Base-by-base conservation (phyloP, 2,113 vertebrate genomes). In the Salvelinus namaycush region DNA sequence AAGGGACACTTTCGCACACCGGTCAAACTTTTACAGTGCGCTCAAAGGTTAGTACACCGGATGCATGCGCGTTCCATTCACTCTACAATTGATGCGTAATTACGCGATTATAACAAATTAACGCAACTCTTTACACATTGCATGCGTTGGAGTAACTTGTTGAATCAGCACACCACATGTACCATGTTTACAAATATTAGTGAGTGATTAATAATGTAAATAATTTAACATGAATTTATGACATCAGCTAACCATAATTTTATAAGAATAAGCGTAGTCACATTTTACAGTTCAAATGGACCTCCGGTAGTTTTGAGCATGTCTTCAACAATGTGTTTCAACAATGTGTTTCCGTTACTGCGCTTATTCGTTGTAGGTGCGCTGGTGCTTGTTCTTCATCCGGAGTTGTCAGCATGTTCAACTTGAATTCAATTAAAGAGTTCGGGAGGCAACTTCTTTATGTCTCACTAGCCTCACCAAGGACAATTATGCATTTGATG, bases 41-140 rank as follows among this genome's bases (percentile, higher is more conserved):
- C 68, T 86, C 73, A 74, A 87, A 95, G 96, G 95, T 96, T 87
- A 92, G 96, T 95, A 94, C 80, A 31, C 31, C 18, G 18, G 67
- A 34, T 68, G 65, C 79, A 68, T 44, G 39, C 39, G 39, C 39
- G 39, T 44, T 44, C 39, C 39, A 44, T 44, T 44, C 11, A 44
- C 9, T 44, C 39, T 44, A 12, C 39, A 44, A 44, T 44, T 11
- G 2, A 44, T 44, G 39, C 8, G 39, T 44, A 44, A 44, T 2
- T 44, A 44, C 39, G 8, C 39, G 8, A 44, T 44, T 44, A 3
- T 44, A 9, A 9, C 39, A 44, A 11, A 44, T 44, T 44, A 44
- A 44, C 39, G 39, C 39, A 44, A 44, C 39, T 12, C 39, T 44
- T 44, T 44, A 44, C 9, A 44, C 39, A 44, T 44, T 39, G 39